phyloP scores from a whole-genome alignment of 2,888 invertebrate genomes.

The Cancer borealis region DNA sequence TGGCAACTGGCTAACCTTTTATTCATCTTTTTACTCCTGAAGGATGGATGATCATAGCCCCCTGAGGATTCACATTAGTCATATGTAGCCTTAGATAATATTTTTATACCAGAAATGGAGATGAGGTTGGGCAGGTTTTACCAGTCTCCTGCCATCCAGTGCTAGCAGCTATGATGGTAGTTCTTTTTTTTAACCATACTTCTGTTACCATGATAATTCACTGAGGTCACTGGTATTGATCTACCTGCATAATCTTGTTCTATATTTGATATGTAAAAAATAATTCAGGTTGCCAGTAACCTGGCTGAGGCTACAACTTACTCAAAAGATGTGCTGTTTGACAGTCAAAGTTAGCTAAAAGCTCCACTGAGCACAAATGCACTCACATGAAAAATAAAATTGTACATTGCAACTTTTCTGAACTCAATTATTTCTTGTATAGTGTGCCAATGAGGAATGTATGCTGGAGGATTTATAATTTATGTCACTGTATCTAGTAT shows the following conservation, averaged over 20 bases:
- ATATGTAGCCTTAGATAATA: conserved; percentile 45
- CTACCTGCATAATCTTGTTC: not conserved
- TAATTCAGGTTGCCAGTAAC: not conserved
- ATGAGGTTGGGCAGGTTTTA: not conserved
- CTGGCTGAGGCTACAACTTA: conserved; percentile 10
- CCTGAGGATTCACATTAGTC: conserved; percentile 53
- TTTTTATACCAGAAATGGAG: conserved; percentile 49
- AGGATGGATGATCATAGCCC: not conserved
- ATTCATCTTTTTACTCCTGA: not conserved
- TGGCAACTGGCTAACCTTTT: conserved; percentile 25
- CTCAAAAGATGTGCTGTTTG: not conserved
- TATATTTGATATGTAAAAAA: not conserved
- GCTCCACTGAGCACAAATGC: conserved; percentile 36
- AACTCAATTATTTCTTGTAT: conserved; percentile 58
- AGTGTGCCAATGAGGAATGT: conserved; percentile 63
- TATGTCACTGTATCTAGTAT: conserved; percentile 66
- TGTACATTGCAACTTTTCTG: conserved; percentile 43
- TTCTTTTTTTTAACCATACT: not conserved
- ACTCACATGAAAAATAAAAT: conserved; percentile 27
- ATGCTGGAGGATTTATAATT: conserved; percentile 55
- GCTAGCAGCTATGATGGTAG: conserved; percentile 30
- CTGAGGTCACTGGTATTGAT: not conserved
- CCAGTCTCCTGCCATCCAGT: conserved; percentile 27
- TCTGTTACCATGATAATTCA: not conserved
- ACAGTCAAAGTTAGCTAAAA: conserved; percentile 11